phyloP scores from a whole-genome alignment of 2,113 vertebrate genomes.

The Corydoras maculifer region DNA sequence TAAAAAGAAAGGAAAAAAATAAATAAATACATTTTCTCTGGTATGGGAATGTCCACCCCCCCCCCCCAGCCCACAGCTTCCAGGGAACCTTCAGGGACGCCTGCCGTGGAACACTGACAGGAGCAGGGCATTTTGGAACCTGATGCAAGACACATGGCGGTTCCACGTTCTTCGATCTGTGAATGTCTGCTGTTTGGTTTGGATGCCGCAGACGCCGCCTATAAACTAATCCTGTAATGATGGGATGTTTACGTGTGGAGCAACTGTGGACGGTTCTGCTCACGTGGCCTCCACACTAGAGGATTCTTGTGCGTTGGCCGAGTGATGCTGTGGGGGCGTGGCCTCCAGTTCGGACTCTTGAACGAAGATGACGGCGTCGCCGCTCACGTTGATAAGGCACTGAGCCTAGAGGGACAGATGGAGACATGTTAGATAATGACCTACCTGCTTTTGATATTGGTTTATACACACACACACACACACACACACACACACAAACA shows the following conservation, averaged over 20 bases:
- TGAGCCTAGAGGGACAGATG: slow-evolving; percentile 71
- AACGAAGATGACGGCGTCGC: slow-evolving; percentile 87
- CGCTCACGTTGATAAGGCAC: slow-evolving; percentile 96
- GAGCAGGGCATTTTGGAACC: no score
- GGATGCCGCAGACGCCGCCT: background rate
- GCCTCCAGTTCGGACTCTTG: slow-evolving; percentile 80
- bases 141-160: background rate
- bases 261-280: slow-evolving; percentile 51
- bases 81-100: no score
- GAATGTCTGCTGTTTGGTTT: slow-evolving; percentile 12
- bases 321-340: slow-evolving; percentile 50
- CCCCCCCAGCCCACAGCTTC: no score
- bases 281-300: slow-evolving; percentile 69
- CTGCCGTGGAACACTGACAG: background rate
- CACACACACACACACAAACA: slow-evolving; percentile 52
- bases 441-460: no score
- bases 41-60: no score
- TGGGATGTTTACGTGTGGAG: slow-evolving; percentile 1
- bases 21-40: no score
- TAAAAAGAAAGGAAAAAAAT: no score
- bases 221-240: background rate
- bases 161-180: slow-evolving; percentile 14
- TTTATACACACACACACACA: slow-evolving; percentile 46
- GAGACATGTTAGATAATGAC: background rate
- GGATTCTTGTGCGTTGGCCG: slow-evolving; percentile 55